Percentiles rank a stretch among this genome's conserved stretches.
Evolutionary conservation across 1,140 invertebrate species (phyloP).

Genomic region (Lineus longissimus): DNA sequence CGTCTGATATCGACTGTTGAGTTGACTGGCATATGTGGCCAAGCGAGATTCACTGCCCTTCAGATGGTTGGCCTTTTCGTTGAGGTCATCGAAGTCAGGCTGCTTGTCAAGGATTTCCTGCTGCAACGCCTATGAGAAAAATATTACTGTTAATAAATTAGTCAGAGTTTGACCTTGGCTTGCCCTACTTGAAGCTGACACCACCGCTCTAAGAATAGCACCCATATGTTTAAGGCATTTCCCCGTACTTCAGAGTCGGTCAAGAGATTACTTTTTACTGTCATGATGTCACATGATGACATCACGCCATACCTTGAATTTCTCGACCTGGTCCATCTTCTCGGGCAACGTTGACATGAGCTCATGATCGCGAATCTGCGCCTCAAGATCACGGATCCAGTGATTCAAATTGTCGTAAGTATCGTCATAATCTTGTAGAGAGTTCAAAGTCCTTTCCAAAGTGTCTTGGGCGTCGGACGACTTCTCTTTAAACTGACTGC

Average conservation of each 20-base stretch:
- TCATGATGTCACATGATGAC: too few species aligned
- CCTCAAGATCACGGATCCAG: slow-evolving; percentile 83
- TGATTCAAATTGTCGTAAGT: slow-evolving; percentile 70
- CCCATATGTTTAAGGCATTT: background rate
- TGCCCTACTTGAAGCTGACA: background rate
- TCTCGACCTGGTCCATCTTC: slow-evolving; percentile 76
- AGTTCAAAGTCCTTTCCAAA: slow-evolving; percentile 66
- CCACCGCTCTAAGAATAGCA: background rate
- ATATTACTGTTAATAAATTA: slow-evolving; percentile 5
- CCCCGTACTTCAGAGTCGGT: too few species aligned
- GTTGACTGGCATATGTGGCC: slow-evolving; percentile 70
- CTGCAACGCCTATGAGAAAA: slow-evolving; percentile 59
- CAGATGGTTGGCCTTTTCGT: slow-evolving; percentile 66
- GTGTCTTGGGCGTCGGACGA: slow-evolving; percentile 54
- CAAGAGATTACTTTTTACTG: too few species aligned
- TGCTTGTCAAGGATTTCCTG: slow-evolving; percentile 70
- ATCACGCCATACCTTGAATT: slow-evolving; percentile 59
- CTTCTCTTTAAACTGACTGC: slow-evolving; percentile 71
- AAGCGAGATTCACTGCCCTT: slow-evolving; percentile 72
- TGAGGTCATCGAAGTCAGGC: slow-evolving; percentile 66
- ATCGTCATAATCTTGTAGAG: slow-evolving; percentile 75
- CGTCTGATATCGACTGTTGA: slow-evolving; percentile 78
- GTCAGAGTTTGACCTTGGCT: background rate
- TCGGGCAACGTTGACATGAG: slow-evolving; percentile 78
- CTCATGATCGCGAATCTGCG: slow-evolving; percentile 81